phyloP scores from a whole-genome alignment of 2,888 invertebrate species.

The Watsonalla binaria region DNA sequence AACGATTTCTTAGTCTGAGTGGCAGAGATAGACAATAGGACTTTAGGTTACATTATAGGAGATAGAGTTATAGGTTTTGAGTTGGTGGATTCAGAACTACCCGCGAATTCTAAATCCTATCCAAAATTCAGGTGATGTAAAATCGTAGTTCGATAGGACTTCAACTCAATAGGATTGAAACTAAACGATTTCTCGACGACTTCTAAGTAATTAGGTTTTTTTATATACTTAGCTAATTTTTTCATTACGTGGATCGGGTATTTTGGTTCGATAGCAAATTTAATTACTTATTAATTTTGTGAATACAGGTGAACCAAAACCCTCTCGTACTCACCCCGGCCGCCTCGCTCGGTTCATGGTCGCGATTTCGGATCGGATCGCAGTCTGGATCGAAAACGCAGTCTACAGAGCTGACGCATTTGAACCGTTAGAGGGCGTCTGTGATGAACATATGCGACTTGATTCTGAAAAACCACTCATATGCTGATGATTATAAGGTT shows the following conservation, averaged over 20 bases:
- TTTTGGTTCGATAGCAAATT: neutral
- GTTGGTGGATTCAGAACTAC: neutral
- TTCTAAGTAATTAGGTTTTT: too few species aligned
- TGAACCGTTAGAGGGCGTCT: conserved; percentile 40
- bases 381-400: conserved; percentile 72
- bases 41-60: too few species aligned
- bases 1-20: too few species aligned
- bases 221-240: neutral
- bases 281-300: neutral
- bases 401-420: conserved; percentile 65
- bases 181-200: too few species aligned
- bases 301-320: conserved; percentile 60
- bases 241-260: neutral
- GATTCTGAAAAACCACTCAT: conserved; percentile 55
- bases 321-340: conserved; percentile 61
- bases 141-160: too few species aligned
- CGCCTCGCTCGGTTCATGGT: conserved; percentile 73
- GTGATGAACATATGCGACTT: conserved; percentile 59
- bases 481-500: conserved; percentile 16
- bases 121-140: too few species aligned
- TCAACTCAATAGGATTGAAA: too few species aligned
- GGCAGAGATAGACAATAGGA: too few species aligned
- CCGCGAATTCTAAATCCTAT: too few species aligned
- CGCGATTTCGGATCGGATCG: conserved; percentile 72
- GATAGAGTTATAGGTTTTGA: neutral